Base-by-base conservation (phyloP, 1,140 invertebrate genomes). In the Panulirus ornatus region DNA sequence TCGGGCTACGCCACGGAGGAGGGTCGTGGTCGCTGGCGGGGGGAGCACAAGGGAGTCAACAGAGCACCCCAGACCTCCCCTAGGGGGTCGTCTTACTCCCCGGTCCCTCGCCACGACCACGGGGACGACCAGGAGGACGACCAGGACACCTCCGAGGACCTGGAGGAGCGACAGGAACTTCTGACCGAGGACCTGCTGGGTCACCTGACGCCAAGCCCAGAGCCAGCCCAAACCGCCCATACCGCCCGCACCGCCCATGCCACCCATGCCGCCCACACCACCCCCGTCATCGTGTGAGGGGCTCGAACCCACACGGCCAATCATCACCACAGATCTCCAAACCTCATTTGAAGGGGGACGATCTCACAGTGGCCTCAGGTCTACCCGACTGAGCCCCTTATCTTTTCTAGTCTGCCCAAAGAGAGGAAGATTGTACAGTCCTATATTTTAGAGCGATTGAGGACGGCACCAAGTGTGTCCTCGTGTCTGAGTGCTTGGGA, bases 1-100 rank as follows among this genome's bases (percentile, higher is more conserved):
- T 92, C 91, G 3, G 91, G 91, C 6, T 92, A 92, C 66, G 82
- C 86, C 36, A 92, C 91, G 40, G 91, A 92, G 44, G 91, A 91
- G 42, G 87, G 88, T 36, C 84, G 89, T 27, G 70, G 79, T 16
- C 47, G 87, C 44, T 73, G 88, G 79, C 16, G 81, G 42, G 79
- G n/a, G 2, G 88, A 89, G 44, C 79, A 73, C 76, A 88, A 88
- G 42, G 47, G 47, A 16, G 54, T 51, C 51, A 70, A 51, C 58
- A 27, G 85, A 19, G 38, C 54, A 2, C 85, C 85, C 34, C 78
- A 40, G n/a, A 44, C 66, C 88, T 84, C 83, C 66, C 83, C 85
- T 19, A 51, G 85, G 85, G 85, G 85, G 1, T 82, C 88, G 30
- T 89, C 79, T 2, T 89, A 89, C 79, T 89, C 88, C 47, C 88